Evolutionary conservation across 2,797 vertebrate species (phyloP), one percentile per base, ranked within the genome.

Genomic region (Smutsia temminckii): DNA sequence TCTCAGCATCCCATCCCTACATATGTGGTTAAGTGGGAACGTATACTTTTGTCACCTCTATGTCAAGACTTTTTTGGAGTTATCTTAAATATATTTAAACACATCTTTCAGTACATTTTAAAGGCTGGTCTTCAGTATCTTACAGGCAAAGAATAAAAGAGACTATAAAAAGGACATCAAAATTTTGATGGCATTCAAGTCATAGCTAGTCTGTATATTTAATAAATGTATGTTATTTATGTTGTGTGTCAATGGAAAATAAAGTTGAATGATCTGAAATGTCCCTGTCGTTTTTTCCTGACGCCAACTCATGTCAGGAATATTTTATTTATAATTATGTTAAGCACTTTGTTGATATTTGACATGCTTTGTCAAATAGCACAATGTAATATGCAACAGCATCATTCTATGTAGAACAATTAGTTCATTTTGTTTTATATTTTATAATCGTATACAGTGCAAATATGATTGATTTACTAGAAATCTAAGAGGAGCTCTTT

Each of bases 171-270:
- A 96, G 23, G 4, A 4, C 29, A 79, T 87, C 40, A 34, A 49
- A 78, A 0, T 84, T 95, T 42, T 93, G 49, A 90, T 77, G 59
- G 61, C 84, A 89, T 83, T 95, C 8, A 29, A 80, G 34, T 40
- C 74, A 93, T 5, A 83, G 57, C 81, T 66, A 55, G 91, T 92
- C 34, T 87, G 85, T 98, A 77, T 94, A 42, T 94, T 91, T 32
- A 71, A 57, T 57, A 95, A 16, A 2, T 46, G 85, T 64, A 49
- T 77, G 69, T 91, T 93, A 95, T 95, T 97, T 96, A 95, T 83
- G 64, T 83, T 55, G 81, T 94, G 5, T 69, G 66, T 34, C 89
- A 61, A 92, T 95, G 97, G 91, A 97, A 98, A 98, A 98, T 98
- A 97, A 97, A 98, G 37, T 63, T 91, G n/a, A 95, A 97, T 91